These are phyloP conservation scores for Catagonus wagneri DNA, from an alignment of 2,113 vertebrate genomes.

Conservation along the genomic window DNA sequence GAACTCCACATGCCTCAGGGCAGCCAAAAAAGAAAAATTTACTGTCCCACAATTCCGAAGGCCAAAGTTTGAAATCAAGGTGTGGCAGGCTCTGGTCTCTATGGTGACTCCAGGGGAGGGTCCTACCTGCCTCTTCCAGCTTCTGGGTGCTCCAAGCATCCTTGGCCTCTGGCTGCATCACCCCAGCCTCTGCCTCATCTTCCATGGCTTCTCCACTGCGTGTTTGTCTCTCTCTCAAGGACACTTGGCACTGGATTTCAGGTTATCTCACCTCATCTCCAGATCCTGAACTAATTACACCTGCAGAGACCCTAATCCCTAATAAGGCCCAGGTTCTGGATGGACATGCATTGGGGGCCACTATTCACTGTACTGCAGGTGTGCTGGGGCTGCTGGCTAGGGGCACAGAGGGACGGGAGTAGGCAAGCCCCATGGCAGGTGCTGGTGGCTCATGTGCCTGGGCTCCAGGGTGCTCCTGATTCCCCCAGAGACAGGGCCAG, in stretches of 20 bases:
- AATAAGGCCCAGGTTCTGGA: not conserved
- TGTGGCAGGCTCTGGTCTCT: not conserved
- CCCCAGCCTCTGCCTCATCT: not conserved
- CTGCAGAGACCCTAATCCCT: not conserved
- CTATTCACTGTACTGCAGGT: no score
- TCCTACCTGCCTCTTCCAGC: not conserved
- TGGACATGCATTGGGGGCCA: no score
- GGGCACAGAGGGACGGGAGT: no score
- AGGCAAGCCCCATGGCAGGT: accelerated
- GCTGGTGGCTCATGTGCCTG: not conserved
- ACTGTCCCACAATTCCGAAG: not conserved
- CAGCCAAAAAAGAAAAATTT: no score
- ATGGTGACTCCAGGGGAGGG: not conserved
- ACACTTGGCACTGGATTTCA: not conserved
- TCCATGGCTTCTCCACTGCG: not conserved
- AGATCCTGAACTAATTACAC: not conserved
- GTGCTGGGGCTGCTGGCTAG: accelerated
- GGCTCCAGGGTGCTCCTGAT: not conserved
- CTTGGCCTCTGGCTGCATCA: not conserved
- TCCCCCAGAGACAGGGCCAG: not conserved
- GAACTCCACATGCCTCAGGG: no score
- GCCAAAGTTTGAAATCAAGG: not conserved
- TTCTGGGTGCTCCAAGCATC: not conserved
- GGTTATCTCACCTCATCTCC: not conserved
- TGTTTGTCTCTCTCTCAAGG: not conserved